A percentile compares a stretch with the other conserved stretches of the same genome.
phyloP scores from a whole-genome alignment of 2,113 vertebrate species.

The Silurus glanis region DNA sequence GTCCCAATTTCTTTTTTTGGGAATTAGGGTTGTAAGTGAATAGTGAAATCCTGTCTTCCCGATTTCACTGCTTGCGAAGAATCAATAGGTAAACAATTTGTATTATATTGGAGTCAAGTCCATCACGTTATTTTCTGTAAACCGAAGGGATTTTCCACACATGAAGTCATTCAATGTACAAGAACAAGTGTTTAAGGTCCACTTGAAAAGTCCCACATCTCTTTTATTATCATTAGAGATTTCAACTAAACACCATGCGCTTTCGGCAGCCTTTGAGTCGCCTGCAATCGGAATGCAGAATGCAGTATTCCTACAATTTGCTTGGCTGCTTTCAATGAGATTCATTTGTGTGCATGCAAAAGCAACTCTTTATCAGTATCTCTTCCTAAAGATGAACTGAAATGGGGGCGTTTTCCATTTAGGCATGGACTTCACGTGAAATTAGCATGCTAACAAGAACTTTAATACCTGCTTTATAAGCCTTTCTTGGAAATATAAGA shows the following conservation, averaged over 20 bases:
- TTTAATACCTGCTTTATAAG: not conserved
- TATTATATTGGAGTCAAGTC: not conserved
- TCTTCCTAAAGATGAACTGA: not conserved
- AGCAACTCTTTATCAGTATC: not conserved
- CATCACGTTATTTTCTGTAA: not conserved
- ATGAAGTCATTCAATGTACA: not conserved
- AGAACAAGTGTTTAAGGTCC: not conserved
- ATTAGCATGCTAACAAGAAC: not conserved
- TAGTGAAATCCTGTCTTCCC: not conserved
- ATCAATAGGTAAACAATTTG: not conserved
- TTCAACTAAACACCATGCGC: not conserved
- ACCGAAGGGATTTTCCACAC: not conserved
- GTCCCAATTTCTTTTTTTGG: no score
- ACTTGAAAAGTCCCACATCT: not conserved
- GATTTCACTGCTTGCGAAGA: not conserved
- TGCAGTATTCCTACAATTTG: not conserved
- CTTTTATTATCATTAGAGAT: not conserved
- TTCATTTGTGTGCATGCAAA: not conserved
- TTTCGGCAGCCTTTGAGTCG: not conserved
- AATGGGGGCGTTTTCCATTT: not conserved
- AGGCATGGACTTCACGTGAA: not conserved
- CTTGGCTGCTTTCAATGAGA: not conserved
- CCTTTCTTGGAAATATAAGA: not conserved
- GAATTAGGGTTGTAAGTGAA: no score
- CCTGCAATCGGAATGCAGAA: not conserved